Evolutionary conservation across 2,113 vertebrate genomes (phyloP).

Genomic region (Pavo muticus): DNA sequence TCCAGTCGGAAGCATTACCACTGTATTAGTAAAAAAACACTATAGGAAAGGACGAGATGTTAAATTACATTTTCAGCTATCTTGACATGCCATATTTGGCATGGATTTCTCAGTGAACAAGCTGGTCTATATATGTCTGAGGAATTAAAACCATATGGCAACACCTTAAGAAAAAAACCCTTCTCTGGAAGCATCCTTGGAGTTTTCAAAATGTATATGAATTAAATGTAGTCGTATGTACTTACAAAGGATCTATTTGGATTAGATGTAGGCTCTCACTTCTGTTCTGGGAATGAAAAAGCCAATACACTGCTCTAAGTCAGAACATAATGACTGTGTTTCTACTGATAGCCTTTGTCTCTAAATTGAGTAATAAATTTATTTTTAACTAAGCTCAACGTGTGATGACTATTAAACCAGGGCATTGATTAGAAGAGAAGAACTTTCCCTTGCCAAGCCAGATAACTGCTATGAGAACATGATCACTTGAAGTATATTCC

Average conservation of each 20-base stretch:
- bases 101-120: constrained; percentile 67
- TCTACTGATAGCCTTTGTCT: constrained; percentile 51
- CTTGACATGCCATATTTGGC: constrained; percentile 75
- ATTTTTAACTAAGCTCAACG: constrained; percentile 14
- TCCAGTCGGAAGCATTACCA: constrained; percentile 41
- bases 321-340: not conserved
- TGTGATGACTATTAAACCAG: not conserved
- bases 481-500: not conserved
- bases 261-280: constrained; percentile 23
- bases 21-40: constrained; percentile 44
- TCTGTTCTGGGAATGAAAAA: constrained; percentile 36
- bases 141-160: constrained; percentile 83
- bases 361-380: constrained; percentile 45
- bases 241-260: constrained; percentile 61
- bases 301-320: constrained; percentile 20
- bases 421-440: not conserved
- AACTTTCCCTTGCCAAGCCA: not conserved
- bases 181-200: constrained; percentile 74
- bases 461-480: not conserved
- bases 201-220: constrained; percentile 70
- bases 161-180: constrained; percentile 69
- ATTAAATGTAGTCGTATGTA: constrained; percentile 74
- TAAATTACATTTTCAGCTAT: constrained; percentile 76
- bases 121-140: constrained; percentile 79
- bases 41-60: constrained; percentile 69